Conservation (phyloP, 53 echinoderm and acorn worm genomes). For the Zoroaster sp. region DNA sequence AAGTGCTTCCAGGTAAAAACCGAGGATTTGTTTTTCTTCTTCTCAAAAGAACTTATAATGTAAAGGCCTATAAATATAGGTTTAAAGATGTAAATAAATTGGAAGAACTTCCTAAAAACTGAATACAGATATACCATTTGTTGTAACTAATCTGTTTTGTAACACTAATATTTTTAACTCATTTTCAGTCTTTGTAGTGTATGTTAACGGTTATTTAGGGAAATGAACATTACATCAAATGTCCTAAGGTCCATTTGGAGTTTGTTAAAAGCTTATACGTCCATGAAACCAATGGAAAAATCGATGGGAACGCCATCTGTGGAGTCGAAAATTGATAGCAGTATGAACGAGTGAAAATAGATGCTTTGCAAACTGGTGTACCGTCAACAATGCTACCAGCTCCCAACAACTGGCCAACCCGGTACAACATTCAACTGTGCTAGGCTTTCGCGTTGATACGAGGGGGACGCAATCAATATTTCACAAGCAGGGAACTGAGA, state of each 20-base stretch:
- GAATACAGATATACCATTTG: too few relatives aligned
- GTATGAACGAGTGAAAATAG: constrained; percentile 5
- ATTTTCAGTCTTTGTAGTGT: too few relatives aligned
- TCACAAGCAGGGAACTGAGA: constrained; percentile 17
- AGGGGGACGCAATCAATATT: constrained; percentile 29
- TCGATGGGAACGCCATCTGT: constrained; percentile 35
- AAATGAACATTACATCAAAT: background rate
- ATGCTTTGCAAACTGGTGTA: constrained; percentile 18
- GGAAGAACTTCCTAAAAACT: too few relatives aligned
- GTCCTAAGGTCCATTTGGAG: background rate
- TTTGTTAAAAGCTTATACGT: background rate
- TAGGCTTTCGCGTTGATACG: background rate
- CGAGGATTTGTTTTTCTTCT: too few relatives aligned
- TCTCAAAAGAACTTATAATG: too few relatives aligned
- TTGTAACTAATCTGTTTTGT: too few relatives aligned
- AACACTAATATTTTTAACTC: too few relatives aligned
- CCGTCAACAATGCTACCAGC: background rate
- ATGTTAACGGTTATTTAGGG: too few relatives aligned
- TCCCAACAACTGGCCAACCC: background rate
- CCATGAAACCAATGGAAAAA: constrained; percentile 3
- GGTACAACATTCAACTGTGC: background rate
- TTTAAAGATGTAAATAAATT: too few relatives aligned
- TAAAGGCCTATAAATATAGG: too few relatives aligned
- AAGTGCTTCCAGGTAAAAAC: too few relatives aligned
- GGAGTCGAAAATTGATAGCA: background rate